Base-by-base conservation (phyloP, 2,888 invertebrate genomes). In the Dicyrtomina minuta region DNA sequence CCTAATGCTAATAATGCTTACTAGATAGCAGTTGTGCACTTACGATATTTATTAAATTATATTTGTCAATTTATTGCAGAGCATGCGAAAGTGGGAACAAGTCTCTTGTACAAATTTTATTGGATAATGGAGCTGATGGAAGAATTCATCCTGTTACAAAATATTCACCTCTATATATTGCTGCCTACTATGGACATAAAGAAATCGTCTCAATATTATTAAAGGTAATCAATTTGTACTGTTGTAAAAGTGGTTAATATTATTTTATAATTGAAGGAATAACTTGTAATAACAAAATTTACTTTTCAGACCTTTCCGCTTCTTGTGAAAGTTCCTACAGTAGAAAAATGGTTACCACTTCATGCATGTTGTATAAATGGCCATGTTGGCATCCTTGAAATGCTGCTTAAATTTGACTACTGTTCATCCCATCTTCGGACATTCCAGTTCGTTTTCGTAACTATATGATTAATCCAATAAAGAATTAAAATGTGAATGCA, bases 281-380 rank as follows among this genome's bases (percentile, higher is more conserved):
- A 10, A 24, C 24, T 27, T 61, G 22, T 66, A 62, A 17, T 65
- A 12, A 41, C 17, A 15, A 49, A n/a, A n/a, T 26, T 4, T 49
- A 55, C 22, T 33, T 15, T 41, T 20, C 80, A 88, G 80, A 88
- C 89, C 79, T 96, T 93, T 82, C 94, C 96, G 0, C 89, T 91
- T 78, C 87, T 95, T 75, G 88, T 91, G 0, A 84, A 89, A 86
- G 89, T 90, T 84, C 87, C 90, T 75, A 96, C 96, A 0, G 93
- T 94, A 0, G 96, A 96, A 81, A 88, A 90, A 79, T 93, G 95
- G 92, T 83, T 95, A 72, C 96, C 96, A 0, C 84, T 96, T 24
- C 97, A 97, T 84, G 94, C 95, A 8, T 93, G 94, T 51, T 90
- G 91, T 73, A 92, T 94, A 79, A 92, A 93, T 79, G 94, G 93